Conservation (phyloP, 2,113 vertebrate species). For the Bujurquina vittata region DNA sequence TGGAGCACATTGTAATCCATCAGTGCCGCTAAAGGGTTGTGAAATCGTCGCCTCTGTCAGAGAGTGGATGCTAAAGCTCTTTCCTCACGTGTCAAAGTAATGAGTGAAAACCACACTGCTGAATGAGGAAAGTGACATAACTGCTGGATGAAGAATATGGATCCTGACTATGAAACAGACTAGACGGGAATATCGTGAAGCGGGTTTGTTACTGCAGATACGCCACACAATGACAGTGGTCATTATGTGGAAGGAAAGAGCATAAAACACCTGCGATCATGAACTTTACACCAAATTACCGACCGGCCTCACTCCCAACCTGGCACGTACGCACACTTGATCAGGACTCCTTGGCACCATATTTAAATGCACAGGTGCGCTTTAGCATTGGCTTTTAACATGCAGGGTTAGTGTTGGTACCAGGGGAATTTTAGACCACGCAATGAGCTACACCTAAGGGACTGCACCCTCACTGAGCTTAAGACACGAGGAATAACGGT, state of each 20-base stretch:
- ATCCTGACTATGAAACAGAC: not conserved
- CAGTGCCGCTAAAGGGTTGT: not conserved
- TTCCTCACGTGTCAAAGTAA: not conserved
- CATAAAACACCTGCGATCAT: no score
- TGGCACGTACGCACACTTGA: no score
- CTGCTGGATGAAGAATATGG: no score
- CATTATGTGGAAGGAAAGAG: no score
- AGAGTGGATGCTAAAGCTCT: not conserved
- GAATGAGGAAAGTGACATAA: not conserved
- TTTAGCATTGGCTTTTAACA: no score
- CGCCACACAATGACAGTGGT: no score
- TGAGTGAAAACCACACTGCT: not conserved
- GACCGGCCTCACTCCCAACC: no score
- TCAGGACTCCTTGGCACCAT: no score
- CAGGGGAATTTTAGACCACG: not conserved
- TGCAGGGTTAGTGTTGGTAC: not conserved
- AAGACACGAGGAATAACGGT: no score
- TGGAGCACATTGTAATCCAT: not conserved
- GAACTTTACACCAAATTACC: no score
- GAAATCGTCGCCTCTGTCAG: not conserved
- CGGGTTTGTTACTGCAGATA: accelerated
- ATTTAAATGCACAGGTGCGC: not conserved
- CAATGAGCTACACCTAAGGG: no score
- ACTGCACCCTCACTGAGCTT: no score
- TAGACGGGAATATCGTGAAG: not conserved